phyloP scores from a whole-genome alignment of 2,797 vertebrate genomes.

The Apogon hyalosoma region DNA sequence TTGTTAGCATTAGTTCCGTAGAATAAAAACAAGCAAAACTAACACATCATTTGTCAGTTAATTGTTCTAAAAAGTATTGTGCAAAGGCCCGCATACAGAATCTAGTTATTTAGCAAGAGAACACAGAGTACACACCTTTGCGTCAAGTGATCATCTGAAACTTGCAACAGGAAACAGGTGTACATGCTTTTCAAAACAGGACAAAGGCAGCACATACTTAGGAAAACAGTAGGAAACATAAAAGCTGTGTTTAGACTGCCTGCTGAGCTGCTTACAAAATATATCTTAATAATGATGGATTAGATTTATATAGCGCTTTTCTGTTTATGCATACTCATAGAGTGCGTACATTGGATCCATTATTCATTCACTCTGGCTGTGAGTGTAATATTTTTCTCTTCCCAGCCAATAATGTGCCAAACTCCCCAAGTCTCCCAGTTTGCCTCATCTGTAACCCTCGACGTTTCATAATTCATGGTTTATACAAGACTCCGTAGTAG shows the following conservation, averaged over 20 bases:
- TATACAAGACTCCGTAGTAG: background rate
- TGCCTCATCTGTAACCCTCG: no score
- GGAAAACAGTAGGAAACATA: constrained; percentile 44
- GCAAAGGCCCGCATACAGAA: no score
- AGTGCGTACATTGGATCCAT: no score
- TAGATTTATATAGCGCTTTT: no score
- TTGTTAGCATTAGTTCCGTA: no score
- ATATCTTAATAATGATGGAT: constrained; percentile 10
- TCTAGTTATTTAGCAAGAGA: no score
- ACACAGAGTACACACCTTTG: background rate
- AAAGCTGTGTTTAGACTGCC: constrained; percentile 48
- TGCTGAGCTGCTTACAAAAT: constrained; percentile 23
- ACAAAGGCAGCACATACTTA: constrained; percentile 17
- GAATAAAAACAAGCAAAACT: no score
- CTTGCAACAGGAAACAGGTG: constrained; percentile 47
- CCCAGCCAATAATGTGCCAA: background rate
- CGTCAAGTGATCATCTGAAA: background rate
- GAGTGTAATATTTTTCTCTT: constrained; percentile 28
- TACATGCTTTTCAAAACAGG: constrained; percentile 37
- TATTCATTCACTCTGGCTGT: background rate
- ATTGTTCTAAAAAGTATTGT: no score
- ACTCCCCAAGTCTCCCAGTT: no score
- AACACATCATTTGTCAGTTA: no score
- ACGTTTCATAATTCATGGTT: no score
- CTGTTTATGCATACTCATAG: no score